A percentile compares a stretch with the other conserved stretches of the same genome.
Evolutionary conservation across 2,113 vertebrate species (phyloP).

Genomic region (Apteryx mantelli): DNA sequence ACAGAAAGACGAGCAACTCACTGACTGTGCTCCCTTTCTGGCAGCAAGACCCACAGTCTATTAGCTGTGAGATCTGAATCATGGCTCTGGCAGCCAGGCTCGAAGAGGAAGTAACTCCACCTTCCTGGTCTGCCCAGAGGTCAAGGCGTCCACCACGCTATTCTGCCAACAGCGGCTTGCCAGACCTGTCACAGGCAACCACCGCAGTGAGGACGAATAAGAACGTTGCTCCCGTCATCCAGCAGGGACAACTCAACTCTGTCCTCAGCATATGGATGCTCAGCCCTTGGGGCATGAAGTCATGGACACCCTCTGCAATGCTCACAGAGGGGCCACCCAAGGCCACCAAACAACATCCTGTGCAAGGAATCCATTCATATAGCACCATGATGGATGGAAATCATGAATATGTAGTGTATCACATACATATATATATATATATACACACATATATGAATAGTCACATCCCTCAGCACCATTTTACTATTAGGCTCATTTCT

Average conservation of each 20-base stretch:
- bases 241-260: not conserved
- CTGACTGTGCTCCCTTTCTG: conserved; percentile 45
- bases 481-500: not conserved
- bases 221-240: not conserved
- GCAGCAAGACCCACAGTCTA: conserved; percentile 35
- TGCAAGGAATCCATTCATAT: not conserved
- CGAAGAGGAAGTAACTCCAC: conserved; percentile 27
- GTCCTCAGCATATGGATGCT: not conserved
- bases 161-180: not conserved
- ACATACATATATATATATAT: no score
- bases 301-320: not conserved
- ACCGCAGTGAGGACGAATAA: not conserved
- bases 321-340: not conserved
- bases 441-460: not conserved
- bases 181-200: not conserved
- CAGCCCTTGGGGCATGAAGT: not conserved
- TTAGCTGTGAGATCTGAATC: conserved; percentile 57
- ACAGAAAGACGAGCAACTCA: not conserved
- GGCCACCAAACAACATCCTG: not conserved
- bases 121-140: conserved; percentile 55
- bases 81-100: conserved; percentile 43
- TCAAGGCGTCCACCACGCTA: not conserved
- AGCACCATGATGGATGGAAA: not conserved
- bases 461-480: not conserved
- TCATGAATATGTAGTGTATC: not conserved